These are phyloP conservation scores for Corydoras sp. DNA, from an alignment of 2,113 vertebrate genomes.

Conservation along the genomic window DNA sequence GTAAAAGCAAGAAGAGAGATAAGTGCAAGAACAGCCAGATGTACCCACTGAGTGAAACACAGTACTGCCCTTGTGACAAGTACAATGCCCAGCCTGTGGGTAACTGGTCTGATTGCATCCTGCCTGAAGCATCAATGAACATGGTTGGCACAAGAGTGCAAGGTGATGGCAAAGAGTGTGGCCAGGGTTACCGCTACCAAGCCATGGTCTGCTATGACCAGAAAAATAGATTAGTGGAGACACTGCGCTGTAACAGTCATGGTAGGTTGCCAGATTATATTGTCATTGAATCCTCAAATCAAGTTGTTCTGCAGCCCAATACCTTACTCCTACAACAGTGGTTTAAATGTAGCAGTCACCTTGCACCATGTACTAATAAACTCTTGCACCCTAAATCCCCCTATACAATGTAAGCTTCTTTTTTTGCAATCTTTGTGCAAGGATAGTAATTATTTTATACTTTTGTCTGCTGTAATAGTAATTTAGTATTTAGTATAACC, in stretches of 20 bases:
- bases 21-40: constrained; percentile 91
- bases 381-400: neutral
- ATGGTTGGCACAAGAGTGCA: constrained; percentile 73
- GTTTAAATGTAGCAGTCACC: neutral
- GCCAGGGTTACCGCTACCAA: constrained; percentile 94
- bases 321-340: neutral
- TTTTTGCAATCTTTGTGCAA: too few species aligned
- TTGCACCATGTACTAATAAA: neutral
- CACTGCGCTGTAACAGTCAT: constrained; percentile 88
- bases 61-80: constrained; percentile 94
- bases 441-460: too few species aligned
- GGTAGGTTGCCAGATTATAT: constrained; percentile 59
- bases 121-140: constrained; percentile 76
- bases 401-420: neutral
- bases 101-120: constrained; percentile 96
- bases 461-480: too few species aligned
- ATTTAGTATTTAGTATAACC: too few species aligned
- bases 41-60: constrained; percentile 90
- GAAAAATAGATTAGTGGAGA: constrained; percentile 86
- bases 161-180: constrained; percentile 86
- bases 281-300: neutral
- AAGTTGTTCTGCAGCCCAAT: neutral
- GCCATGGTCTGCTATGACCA: constrained; percentile 97
- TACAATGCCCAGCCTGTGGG: constrained; percentile 93
- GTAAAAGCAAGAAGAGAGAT: constrained; percentile 95